Conservation (phyloP, 2,113 vertebrate species). For the Sylvilagus bachmani region DNA sequence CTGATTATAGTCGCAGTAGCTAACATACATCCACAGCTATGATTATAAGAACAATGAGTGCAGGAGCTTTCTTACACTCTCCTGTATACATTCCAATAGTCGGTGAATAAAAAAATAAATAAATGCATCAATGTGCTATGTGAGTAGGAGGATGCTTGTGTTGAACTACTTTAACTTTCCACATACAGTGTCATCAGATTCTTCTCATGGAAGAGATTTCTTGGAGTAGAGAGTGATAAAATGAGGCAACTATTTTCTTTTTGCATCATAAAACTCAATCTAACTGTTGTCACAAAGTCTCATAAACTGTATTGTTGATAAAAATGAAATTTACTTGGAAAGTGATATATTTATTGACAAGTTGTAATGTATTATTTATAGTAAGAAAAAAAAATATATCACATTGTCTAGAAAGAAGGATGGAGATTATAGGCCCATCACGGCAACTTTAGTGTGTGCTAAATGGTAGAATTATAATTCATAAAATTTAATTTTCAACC, state of each 20-base stretch:
- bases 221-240: not conserved
- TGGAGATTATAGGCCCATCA: not conserved
- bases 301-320: not conserved
- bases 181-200: not conserved
- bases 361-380: conserved; percentile 2
- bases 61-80: not conserved
- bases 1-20: not conserved
- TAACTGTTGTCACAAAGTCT: conserved; percentile 8
- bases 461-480: not conserved
- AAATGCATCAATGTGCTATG: not conserved
- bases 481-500: conserved; percentile 58
- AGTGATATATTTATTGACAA: conserved; percentile 38
- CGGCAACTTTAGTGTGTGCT: not conserved
- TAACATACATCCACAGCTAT: not conserved
- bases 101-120: not conserved
- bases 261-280: not conserved
- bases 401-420: not conserved
- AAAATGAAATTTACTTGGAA: conserved; percentile 62
- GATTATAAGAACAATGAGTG: not conserved
- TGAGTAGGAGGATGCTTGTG: not conserved
- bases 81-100: not conserved
- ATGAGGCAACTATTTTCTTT: not conserved
- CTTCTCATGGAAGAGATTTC: not conserved
- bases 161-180: not conserved
- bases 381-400: not conserved